These are phyloP conservation scores for Saturnia japonica DNA, from an alignment of 2,888 invertebrate genomes.

Conservation along the genomic window DNA sequence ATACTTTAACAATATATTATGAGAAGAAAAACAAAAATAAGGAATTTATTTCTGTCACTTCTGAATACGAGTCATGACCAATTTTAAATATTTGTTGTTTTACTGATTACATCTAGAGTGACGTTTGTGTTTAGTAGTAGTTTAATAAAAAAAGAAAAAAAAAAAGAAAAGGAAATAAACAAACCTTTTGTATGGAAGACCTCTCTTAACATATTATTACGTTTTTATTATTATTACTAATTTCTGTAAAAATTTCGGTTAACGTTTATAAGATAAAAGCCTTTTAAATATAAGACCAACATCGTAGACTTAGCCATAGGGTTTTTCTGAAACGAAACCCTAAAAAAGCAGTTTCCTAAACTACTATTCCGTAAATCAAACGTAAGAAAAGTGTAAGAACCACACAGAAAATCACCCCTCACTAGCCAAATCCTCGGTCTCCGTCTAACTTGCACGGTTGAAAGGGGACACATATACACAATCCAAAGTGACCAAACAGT, in stretches of 20 bases:
- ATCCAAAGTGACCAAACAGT: constrained; percentile 16
- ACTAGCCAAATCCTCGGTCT: background rate
- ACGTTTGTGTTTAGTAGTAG: background rate
- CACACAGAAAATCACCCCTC: background rate
- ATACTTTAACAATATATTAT: no score
- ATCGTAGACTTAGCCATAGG: background rate
- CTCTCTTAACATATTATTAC: no score
- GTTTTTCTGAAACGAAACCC: background rate
- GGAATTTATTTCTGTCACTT: no score
- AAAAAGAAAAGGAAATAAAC: no score
- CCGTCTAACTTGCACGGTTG: background rate
- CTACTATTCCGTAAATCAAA: background rate
- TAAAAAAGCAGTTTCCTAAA: background rate
- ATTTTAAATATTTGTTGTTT: background rate
- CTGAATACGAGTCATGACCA: no score
- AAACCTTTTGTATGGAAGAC: no score
- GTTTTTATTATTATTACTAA: no score
- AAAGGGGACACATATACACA: constrained; percentile 10
- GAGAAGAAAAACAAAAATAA: no score
- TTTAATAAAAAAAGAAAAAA: no score
- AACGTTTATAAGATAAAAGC: background rate
- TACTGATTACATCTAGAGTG: background rate
- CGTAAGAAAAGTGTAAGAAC: background rate
- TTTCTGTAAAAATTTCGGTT: no score
- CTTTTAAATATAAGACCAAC: background rate